Evolutionary conservation across 1,140 invertebrate genomes (phyloP).

Genomic region (Bombus ignitus): DNA sequence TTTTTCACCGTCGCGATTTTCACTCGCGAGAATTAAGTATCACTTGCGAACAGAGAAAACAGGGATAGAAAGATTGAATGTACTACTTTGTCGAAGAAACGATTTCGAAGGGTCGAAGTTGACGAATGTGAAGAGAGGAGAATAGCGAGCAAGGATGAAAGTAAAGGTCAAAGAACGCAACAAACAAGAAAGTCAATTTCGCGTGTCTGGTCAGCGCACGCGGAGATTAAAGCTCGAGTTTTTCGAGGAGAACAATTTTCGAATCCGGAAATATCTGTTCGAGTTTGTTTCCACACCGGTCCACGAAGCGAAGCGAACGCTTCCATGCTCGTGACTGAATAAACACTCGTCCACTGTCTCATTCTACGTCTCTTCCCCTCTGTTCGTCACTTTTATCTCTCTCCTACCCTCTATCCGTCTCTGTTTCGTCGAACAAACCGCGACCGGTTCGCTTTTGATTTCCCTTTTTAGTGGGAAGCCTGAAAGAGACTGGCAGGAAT

Average conservation of each 20-base stretch:
- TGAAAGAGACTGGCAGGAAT: not conserved
- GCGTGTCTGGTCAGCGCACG: not conserved
- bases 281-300: not conserved
- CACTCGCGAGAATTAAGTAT: not conserved
- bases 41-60: not conserved
- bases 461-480: not conserved
- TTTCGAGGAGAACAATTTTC: constrained; percentile 8
- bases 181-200: not conserved
- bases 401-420: not conserved
- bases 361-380: constrained; percentile 37
- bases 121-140: no score
- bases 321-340: constrained; percentile 59
- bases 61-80: not conserved
- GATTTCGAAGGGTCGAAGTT: no score
- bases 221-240: constrained; percentile 12
- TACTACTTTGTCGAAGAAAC: no score
- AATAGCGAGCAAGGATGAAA: no score
- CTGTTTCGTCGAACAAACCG: not conserved
- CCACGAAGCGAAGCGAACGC: constrained; percentile 29
- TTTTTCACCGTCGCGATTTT: constrained; percentile 5
- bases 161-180: no score
- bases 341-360: constrained; percentile 62
- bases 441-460: not conserved
- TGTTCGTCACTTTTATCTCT: not conserved
- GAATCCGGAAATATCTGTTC: constrained; percentile 17